Conservation (phyloP, 1,140 invertebrate species). For the Polyergus mexicanus region DNA sequence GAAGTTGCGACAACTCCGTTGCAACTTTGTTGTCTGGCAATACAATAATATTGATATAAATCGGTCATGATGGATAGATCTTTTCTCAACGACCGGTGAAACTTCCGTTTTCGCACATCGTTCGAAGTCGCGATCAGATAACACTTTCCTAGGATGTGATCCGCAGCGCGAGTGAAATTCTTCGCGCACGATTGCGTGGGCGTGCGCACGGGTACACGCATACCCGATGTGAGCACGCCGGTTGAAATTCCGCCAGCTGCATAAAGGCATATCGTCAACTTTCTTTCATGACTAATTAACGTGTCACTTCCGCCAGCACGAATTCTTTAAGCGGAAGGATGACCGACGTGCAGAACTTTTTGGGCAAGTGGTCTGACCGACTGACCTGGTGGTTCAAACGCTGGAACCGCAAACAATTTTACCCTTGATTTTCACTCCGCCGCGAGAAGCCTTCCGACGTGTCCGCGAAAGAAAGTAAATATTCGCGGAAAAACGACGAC, state of each 20-base stretch:
- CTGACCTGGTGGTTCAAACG: constrained; percentile 69
- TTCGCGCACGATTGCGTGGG: constrained; percentile 40
- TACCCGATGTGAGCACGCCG: neutral
- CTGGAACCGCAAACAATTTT: constrained; percentile 56
- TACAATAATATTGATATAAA: neutral
- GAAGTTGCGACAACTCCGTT: neutral
- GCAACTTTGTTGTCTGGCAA: neutral
- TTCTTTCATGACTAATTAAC: constrained; percentile 77
- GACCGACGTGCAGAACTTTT: constrained; percentile 63
- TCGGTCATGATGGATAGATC: neutral
- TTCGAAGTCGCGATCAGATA: constrained; percentile 37
- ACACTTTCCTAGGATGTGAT: constrained; percentile 54
- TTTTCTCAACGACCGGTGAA: neutral
- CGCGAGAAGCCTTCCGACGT: neutral
- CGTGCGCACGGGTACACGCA: constrained; percentile 1
- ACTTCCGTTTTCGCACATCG: constrained; percentile 12
- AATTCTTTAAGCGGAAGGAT: constrained; percentile 68
- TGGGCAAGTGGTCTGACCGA: constrained; percentile 67
- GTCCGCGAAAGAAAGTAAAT: constrained; percentile 60
- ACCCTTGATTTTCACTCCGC: constrained; percentile 66
- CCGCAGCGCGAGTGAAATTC: constrained; percentile 51
- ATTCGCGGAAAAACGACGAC: constrained; percentile 23
- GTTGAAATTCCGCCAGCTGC: constrained; percentile 67
- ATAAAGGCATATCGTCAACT: constrained; percentile 70
- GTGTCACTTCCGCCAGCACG: constrained; percentile 76